Evolutionary conservation across 2,113 vertebrate genomes (phyloP).

Genomic region (Callaeas wilsoni): DNA sequence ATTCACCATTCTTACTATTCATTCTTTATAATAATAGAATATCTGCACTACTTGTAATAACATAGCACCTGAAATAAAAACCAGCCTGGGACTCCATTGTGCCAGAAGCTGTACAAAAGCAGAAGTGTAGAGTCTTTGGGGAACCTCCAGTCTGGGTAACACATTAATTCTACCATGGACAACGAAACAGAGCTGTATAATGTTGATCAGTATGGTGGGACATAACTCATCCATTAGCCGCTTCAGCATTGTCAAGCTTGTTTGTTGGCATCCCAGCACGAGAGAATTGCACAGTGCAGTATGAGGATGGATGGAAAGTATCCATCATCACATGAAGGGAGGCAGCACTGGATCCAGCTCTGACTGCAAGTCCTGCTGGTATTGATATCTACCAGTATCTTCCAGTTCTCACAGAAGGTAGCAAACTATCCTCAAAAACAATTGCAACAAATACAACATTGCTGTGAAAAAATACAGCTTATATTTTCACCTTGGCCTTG

Average conservation of each 20-base stretch:
- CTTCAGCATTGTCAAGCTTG: background rate
- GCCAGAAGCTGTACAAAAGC: background rate
- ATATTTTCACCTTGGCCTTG: background rate
- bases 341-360: background rate
- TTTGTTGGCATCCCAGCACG: background rate
- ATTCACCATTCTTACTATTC: background rate
- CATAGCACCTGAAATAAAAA: background rate
- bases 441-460: background rate
- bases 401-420: background rate
- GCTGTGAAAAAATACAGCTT: background rate
- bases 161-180: background rate
- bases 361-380: background rate
- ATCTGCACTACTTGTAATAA: background rate
- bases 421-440: background rate
- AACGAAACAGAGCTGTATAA: background rate
- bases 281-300: background rate
- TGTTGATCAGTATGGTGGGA: background rate
- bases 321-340: accelerated
- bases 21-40: background rate
- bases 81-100: background rate
- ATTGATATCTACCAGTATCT: background rate
- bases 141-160: background rate
- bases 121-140: background rate
- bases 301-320: background rate
- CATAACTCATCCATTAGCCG: background rate